These are phyloP conservation scores for Tyrannus savana DNA, from an alignment of 2,113 vertebrate species.

Conservation along the genomic window DNA sequence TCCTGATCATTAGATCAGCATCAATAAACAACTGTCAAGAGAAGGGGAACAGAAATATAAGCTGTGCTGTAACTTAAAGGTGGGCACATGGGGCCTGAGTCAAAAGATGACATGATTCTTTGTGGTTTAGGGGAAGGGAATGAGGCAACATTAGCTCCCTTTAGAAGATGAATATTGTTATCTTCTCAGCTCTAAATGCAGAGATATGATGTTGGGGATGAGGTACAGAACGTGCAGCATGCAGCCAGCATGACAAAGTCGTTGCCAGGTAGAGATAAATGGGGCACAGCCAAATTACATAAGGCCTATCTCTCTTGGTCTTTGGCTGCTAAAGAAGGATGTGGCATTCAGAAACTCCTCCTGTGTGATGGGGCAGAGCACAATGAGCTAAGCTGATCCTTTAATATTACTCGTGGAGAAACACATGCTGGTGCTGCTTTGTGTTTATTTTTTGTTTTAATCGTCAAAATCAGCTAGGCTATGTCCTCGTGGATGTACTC, in stretches of 20 bases:
- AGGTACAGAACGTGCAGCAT: background rate
- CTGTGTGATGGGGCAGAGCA: background rate
- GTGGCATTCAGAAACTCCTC: background rate
- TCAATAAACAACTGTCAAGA: background rate
- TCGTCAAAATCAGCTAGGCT: background rate
- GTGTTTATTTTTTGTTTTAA: background rate
- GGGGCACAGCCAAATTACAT: background rate
- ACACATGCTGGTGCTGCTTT: background rate
- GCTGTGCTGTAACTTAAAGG: background rate
- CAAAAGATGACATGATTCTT: background rate
- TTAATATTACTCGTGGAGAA: background rate
- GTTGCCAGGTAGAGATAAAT: constrained; percentile 40
- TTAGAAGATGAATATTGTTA: background rate
- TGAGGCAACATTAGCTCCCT: background rate
- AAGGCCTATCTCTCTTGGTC: background rate
- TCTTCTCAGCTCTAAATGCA: constrained; percentile 28
- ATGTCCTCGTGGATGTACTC: background rate
- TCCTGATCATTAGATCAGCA: background rate
- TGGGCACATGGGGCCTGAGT: background rate
- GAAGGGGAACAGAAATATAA: background rate
- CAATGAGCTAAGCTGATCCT: background rate
- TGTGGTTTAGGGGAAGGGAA: background rate
- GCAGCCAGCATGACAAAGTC: background rate
- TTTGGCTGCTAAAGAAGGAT: background rate
- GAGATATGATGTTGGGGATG: background rate